phyloP scores from a whole-genome alignment of 2,888 invertebrate genomes.

The Digitonthophagus gazella region DNA sequence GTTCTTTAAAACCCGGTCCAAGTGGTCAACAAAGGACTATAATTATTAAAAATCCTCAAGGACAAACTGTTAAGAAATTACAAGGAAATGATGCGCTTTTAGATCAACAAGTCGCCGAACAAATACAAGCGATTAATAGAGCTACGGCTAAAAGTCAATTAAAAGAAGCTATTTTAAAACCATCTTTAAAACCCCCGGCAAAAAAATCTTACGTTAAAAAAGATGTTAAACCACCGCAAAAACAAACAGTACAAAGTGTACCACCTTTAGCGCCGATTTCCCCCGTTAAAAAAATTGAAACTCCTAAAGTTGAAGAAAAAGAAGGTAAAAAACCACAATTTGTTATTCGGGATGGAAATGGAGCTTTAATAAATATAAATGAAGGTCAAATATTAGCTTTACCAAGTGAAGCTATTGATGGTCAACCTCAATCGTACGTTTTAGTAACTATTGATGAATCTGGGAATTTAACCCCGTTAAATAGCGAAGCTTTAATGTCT shows the following conservation, averaged over 20 bases:
- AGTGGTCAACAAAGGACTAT: constrained; percentile 43
- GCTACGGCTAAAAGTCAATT: constrained; percentile 36
- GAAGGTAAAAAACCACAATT: constrained; percentile 46
- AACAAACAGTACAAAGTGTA: constrained; percentile 25
- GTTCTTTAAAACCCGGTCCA: constrained; percentile 22
- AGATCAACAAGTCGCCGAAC: constrained; percentile 48
- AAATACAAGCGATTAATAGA: constrained; percentile 48
- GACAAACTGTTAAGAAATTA: constrained; percentile 47
- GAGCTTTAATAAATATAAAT: constrained; percentile 52
- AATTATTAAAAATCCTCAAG: constrained; percentile 48
- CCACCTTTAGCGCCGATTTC: constrained; percentile 42
- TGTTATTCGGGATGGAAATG: constrained; percentile 49
- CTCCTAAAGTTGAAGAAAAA: constrained; percentile 30
- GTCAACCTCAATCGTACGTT: constrained; percentile 71
- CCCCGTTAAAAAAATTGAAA: constrained; percentile 32
- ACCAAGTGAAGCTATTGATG: constrained; percentile 71
- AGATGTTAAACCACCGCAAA: constrained; percentile 14
- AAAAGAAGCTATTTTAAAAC: constrained; percentile 19
- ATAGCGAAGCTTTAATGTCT: constrained; percentile 65
- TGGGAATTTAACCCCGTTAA: constrained; percentile 68
- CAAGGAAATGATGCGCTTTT: constrained; percentile 44
- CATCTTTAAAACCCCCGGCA: constrained; percentile 1
- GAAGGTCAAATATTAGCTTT: constrained; percentile 70
- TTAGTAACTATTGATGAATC: constrained; percentile 70
- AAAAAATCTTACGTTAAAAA: constrained; percentile 24